phyloP scores from a whole-genome alignment of 2,113 vertebrate genomes.

The Dipodomys merriami region DNA sequence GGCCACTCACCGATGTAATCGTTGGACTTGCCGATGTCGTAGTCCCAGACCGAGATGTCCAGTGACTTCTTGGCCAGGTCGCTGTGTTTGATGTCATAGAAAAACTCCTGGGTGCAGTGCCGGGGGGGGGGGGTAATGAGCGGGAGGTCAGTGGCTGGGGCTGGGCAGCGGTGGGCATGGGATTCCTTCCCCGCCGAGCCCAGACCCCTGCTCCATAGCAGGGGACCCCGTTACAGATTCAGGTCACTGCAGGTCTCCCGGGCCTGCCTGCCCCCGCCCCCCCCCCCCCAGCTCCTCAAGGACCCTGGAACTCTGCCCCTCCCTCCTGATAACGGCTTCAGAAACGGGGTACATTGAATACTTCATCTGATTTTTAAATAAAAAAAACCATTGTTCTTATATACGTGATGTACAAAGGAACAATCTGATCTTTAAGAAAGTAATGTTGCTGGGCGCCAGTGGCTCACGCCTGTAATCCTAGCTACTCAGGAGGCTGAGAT shows the following conservation, averaged over 20 bases:
- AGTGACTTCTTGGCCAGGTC: constrained; percentile 97
- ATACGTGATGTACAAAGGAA: no score
- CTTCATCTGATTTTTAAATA: background rate
- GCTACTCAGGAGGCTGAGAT: no score
- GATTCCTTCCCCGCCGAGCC: background rate
- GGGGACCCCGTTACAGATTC: no score
- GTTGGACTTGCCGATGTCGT: constrained; percentile 96
- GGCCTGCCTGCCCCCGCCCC: no score
- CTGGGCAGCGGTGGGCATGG: background rate
- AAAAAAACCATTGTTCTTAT: no score
- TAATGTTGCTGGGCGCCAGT: background rate
- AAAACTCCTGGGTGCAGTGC: constrained; percentile 91
- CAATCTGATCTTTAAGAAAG: background rate
- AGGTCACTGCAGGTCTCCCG: no score
- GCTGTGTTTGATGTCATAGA: constrained; percentile 97
- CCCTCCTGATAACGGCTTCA: background rate
- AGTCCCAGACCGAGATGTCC: constrained; percentile 99
- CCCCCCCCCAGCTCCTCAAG: no score
- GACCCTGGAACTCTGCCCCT: background rate
- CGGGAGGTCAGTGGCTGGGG: background rate
- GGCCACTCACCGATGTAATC: constrained; percentile 93
- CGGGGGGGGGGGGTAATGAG: background rate
- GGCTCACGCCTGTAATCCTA: no score
- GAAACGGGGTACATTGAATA: background rate
- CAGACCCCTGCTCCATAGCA: background rate